Evolutionary conservation across 2,113 vertebrate species (phyloP).

Genomic region (Neolamprologus devosi): DNA sequence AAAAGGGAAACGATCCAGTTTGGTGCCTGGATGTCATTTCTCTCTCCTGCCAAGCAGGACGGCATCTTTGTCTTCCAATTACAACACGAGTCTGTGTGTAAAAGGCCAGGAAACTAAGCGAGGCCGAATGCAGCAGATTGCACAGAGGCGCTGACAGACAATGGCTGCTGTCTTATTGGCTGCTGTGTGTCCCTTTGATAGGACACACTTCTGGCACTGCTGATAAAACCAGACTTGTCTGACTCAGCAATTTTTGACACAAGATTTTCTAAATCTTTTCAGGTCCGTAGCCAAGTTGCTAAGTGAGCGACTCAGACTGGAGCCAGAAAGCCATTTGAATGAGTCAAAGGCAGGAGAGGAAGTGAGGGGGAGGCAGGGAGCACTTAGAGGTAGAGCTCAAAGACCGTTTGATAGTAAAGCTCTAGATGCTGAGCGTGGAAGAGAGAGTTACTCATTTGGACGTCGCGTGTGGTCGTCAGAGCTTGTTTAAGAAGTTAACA

Average conservation of each 20-base stretch:
- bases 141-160: slow-evolving; percentile 21
- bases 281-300: slow-evolving; percentile 13
- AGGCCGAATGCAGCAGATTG: background rate
- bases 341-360: slow-evolving; percentile 7
- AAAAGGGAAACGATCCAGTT: background rate
- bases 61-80: background rate
- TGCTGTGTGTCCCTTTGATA: background rate
- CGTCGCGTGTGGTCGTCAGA: background rate
- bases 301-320: background rate
- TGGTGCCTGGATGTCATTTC: background rate
- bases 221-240: slow-evolving; percentile 7
- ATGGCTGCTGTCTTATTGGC: slow-evolving; percentile 22
- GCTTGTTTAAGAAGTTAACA: background rate
- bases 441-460: background rate
- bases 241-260: slow-evolving; percentile 34
- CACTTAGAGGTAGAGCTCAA: background rate
- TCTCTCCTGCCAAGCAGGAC: background rate
- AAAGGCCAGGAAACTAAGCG: background rate
- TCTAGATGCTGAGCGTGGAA: slow-evolving; percentile 5
- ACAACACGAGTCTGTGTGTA: background rate
- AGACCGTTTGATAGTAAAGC: background rate
- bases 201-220: background rate
- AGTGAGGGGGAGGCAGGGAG: background rate
- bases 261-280: slow-evolving; percentile 38
- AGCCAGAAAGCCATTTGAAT: background rate